Base-by-base conservation (phyloP, 1,140 invertebrate species). In the Hestina assimilis region DNA sequence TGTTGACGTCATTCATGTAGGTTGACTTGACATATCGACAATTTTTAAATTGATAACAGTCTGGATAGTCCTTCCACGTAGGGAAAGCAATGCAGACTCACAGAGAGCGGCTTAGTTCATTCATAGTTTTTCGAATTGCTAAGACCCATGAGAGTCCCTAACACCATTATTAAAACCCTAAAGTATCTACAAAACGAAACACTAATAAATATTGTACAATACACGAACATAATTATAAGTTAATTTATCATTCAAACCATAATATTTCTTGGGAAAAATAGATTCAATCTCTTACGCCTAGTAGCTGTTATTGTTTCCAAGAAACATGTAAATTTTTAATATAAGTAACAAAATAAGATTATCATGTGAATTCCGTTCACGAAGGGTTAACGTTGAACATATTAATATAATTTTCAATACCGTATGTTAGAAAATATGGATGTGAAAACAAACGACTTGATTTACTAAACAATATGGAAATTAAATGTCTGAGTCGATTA, bases 381-480 rank as follows among this genome's bases (percentile, higher is more conserved):
- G 61, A 38, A 24, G 46, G 54, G 40, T 47, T 26, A 41, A 64
- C 47, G 58, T 57, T 56, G 43, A 48, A 63, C 46, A 60, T 60
- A 59, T 64, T 68, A 58, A 66, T 55, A 55, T 12, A 58, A 28
- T 61, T 51, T 33, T 29, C 50, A 66, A 58, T 66, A 53, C 50
- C 43, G 14, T 56, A 56, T 40, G 40, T 57, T 56, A 56, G 52
- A 59, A 57, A 46, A 54, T 61, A 64, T 55, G 61, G 29, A 52
- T 61, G 47, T 46, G 48, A 46, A 41, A 42, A 70, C 48, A 59
- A 59, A 65, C 59, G 47, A 60, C 45, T 19, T 46, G 50, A 59
- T 63, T 65, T 50, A 63, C 59, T 54, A 47, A 41, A 40, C 28
- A 51, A 57, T 56, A 67, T 59, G 59, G 45, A 70, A 67, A 67